Evolutionary conservation across 1,140 invertebrate genomes (phyloP), one percentile per base, ranked within the genome.

Genomic region (Eumeta japonica): DNA sequence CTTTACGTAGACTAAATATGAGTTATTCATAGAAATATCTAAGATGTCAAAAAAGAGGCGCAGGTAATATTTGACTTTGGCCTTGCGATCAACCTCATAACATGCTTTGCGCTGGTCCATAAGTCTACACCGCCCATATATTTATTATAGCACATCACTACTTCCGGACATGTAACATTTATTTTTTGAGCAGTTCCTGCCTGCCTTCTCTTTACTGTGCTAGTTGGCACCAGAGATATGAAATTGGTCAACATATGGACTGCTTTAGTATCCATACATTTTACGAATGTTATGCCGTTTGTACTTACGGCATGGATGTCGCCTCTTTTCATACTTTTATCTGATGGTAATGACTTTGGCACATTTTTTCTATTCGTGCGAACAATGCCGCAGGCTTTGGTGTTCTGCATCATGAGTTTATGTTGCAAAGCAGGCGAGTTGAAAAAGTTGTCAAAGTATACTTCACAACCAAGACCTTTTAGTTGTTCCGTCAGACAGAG

Each of bases 391-490:
- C 41, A 44, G 10, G 42, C 33, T 34, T 48, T 48, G 14, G 27
- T 42, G 18, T 45, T 48, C n/a, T 45, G 41, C n/a, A n/a, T n/a
- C n/a, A n/a, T n/a, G n/a, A n/a, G n/a, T n/a, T n/a, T n/a, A n/a
- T n/a, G n/a, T n/a, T 15, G 58, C 35, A 58, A 50, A 39, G 33
- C 14, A 37, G 58, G 42, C 10, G 51, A 58, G 13, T 49, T 62
- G 35, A 60, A 67, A 52, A 43, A 60, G 48, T 60, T 68, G 28
- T 60, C 52, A 36, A 60, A 54, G 37, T 46, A 62, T 27, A 65
- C 48, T 44, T 53, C 45, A 44, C 59, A 41, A 17, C 46, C 36
- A 24, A 59, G 52, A 35, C 45, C 41, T 16, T 52, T 20, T 35
- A 60, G 32, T 35, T 28, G 14, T 43, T 46, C 18, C 14, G 50